Evolutionary conservation across 2,113 vertebrate species (phyloP).

Genomic region (Pipa parva): DNA sequence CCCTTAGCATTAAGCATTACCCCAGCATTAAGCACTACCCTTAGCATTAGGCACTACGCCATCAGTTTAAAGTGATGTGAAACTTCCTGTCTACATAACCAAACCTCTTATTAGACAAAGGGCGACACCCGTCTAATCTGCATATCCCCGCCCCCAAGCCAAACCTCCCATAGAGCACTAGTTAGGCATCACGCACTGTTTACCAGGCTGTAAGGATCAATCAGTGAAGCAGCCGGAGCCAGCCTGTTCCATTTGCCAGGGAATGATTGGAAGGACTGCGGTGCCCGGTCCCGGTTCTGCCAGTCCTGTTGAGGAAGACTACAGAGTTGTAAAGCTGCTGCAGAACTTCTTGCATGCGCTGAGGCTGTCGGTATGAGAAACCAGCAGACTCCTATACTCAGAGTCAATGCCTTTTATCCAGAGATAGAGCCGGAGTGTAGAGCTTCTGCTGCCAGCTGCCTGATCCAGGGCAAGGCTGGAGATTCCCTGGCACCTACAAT

Average conservation of each 20-base stretch:
- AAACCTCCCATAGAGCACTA: neutral
- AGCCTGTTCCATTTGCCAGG: neutral
- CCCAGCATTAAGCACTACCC: too few relatives aligned
- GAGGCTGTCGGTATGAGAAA: slow-evolving; percentile 26
- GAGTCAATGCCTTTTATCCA: slow-evolving; percentile 24
- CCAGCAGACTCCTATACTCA: slow-evolving; percentile 18
- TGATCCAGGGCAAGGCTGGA: neutral
- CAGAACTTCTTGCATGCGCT: neutral
- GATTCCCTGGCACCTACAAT: neutral
- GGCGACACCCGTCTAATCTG: neutral
- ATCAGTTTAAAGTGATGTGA: too few relatives aligned
- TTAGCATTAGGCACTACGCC: too few relatives aligned
- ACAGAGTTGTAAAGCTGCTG: neutral
- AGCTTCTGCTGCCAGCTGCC: neutral
- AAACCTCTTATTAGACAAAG: too few relatives aligned
- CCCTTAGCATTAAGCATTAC: too few relatives aligned
- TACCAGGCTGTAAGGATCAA: neutral
- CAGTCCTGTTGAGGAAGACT: neutral
- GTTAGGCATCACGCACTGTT: neutral
- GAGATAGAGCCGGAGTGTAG: slow-evolving; percentile 16
- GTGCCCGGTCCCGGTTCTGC: slow-evolving; percentile 3
- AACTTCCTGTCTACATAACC: too few relatives aligned
- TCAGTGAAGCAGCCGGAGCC: neutral
- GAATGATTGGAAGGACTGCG: slow-evolving; percentile 15
- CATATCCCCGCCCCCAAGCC: slow-evolving; percentile 5